These are phyloP conservation scores for Platyrinchus mystaceus DNA, from an alignment of 2,797 vertebrate species.

Conservation along the genomic window DNA sequence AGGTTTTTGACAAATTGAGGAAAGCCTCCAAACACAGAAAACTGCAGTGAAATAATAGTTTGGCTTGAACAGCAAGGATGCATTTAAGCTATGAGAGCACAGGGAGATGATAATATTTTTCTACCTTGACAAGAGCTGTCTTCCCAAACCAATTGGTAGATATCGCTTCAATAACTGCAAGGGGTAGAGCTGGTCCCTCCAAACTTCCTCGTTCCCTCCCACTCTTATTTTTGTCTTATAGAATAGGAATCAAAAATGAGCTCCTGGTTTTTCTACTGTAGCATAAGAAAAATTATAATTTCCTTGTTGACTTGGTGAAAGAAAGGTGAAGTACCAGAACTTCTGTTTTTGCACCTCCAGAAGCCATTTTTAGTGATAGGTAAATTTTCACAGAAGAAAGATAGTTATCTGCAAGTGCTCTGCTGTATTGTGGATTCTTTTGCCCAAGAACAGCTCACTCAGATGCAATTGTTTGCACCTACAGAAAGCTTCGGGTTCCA, in stretches of 20 bases:
- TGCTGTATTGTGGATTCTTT: background rate
- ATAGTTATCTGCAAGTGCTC: background rate
- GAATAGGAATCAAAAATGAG: background rate
- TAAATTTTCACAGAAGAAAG: background rate
- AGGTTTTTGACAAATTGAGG: background rate
- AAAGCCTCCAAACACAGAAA: background rate
- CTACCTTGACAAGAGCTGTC: background rate
- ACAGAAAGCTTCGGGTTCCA: background rate
- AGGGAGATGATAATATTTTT: background rate
- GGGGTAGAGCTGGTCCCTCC: background rate
- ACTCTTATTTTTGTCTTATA: background rate
- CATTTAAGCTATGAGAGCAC: background rate
- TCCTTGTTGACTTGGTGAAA: background rate
- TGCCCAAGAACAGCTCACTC: background rate
- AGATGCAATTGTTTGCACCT: background rate
- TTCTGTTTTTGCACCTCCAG: background rate
- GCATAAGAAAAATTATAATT: background rate
- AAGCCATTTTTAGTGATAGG: background rate
- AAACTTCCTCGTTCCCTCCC: background rate
- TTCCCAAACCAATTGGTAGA: rapidly evolving
- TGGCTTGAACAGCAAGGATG: background rate
- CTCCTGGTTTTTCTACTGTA: rapidly evolving
- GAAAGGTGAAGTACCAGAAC: background rate
- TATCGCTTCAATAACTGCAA: background rate
- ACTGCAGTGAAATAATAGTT: background rate